Evolutionary conservation across 1,140 invertebrate species (phyloP).

Genomic region (Subanguina moxae): DNA sequence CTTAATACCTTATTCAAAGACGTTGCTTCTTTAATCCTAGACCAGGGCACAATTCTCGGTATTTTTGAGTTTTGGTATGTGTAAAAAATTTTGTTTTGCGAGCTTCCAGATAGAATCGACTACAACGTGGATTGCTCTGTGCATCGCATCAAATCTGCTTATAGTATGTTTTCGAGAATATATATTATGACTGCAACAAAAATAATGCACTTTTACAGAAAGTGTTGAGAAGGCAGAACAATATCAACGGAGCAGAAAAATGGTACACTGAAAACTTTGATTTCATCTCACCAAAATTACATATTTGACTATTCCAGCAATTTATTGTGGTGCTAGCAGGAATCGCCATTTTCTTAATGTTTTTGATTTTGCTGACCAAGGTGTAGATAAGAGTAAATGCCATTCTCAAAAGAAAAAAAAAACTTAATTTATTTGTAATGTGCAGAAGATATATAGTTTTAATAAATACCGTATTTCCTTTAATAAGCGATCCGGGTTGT

Average conservation of each 20-base stretch:
- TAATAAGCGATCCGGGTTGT: too few relatives aligned
- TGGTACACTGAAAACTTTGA: slow-evolving; percentile 23
- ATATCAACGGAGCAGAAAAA: slow-evolving; percentile 63
- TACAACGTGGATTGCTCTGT: slow-evolving; percentile 63
- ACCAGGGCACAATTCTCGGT: slow-evolving; percentile 63
- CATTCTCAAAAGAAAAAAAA: too few relatives aligned
- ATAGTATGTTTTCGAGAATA: slow-evolving; percentile 17
- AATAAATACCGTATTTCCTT: too few relatives aligned
- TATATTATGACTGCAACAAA: neutral
- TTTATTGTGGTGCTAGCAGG: slow-evolving; percentile 61
- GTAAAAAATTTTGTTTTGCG: neutral
- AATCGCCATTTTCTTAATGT: slow-evolving; percentile 61
- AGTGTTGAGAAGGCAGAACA: slow-evolving; percentile 62
- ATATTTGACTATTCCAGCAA: slow-evolving; percentile 35
- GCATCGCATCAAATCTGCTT: slow-evolving; percentile 61
- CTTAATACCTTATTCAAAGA: slow-evolving; percentile 56
- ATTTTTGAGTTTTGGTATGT: neutral
- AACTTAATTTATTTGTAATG: too few relatives aligned
- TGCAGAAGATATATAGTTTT: too few relatives aligned
- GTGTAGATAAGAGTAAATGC: slow-evolving; percentile 45
- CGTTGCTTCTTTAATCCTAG: slow-evolving; percentile 61
- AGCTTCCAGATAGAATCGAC: slow-evolving; percentile 60
- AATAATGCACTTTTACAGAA: slow-evolving; percentile 43
- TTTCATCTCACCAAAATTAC: too few relatives aligned
- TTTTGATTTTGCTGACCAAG: slow-evolving; percentile 62